These are phyloP conservation scores for Sturnira hondurensis DNA, from an alignment of 2,113 vertebrate genomes.

Conservation along the genomic window DNA sequence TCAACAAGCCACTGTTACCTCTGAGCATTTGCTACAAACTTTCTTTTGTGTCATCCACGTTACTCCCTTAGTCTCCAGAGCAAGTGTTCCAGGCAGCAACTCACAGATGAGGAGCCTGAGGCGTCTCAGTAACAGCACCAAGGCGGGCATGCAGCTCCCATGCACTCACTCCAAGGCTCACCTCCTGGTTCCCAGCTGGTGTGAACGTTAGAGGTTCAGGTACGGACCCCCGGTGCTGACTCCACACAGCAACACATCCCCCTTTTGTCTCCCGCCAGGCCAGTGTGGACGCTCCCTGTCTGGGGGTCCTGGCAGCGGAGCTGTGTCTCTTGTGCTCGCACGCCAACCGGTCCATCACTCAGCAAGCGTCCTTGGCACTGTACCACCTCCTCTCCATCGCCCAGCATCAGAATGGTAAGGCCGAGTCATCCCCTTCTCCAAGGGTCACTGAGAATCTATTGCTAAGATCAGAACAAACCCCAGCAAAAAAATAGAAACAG, in stretches of 20 bases:
- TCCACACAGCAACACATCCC: background rate
- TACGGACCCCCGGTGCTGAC: background rate
- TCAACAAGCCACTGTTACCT: background rate
- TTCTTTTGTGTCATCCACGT: background rate
- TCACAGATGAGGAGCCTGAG: background rate
- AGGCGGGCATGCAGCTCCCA: background rate
- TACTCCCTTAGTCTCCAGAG: background rate
- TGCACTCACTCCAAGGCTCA: background rate
- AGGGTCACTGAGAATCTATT: background rate
- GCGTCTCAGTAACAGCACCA: background rate
- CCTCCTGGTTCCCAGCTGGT: background rate
- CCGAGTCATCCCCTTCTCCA: background rate
- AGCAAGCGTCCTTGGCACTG: conserved; percentile 40
- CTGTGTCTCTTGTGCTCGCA: conserved; percentile 54
- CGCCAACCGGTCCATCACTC: background rate
- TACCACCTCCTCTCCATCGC: conserved; percentile 55
- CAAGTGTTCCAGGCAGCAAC: background rate
- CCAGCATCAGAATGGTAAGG: conserved; percentile 46
- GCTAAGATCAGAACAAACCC: background rate
- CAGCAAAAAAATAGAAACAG: background rate
- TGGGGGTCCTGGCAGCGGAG: conserved; percentile 66
- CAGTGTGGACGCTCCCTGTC: conserved; percentile 49
- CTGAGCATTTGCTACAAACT: background rate
- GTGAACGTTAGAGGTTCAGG: background rate
- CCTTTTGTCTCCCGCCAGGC: conserved; percentile 21